These are phyloP conservation scores for Hirtodrosophila alboralis DNA, from an alignment of 2,888 invertebrate genomes.

Conservation along the genomic window DNA sequence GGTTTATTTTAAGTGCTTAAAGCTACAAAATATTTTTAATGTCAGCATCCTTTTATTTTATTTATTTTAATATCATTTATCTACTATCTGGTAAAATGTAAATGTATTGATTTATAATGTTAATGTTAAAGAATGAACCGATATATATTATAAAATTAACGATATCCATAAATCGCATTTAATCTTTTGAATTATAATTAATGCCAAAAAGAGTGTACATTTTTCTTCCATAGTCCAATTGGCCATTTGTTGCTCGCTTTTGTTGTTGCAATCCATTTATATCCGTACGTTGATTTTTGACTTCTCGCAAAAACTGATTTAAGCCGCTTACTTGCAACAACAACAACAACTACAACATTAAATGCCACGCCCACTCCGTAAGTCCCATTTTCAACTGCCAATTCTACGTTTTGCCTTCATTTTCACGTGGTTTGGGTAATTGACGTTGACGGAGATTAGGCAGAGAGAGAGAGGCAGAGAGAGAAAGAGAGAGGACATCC, in stretches of 20 bases:
- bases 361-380: constrained; percentile 15
- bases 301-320: constrained; percentile 67
- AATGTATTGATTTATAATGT: too few relatives aligned
- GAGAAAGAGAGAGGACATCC: not conserved
- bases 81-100: too few relatives aligned
- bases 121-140: too few relatives aligned
- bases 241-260: constrained; percentile 24
- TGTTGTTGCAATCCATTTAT: constrained; percentile 28
- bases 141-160: too few relatives aligned
- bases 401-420: constrained; percentile 40
- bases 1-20: too few relatives aligned
- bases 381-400: constrained; percentile 44
- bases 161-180: too few relatives aligned
- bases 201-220: too few relatives aligned
- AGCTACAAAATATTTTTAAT: too few relatives aligned
- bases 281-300: constrained; percentile 43
- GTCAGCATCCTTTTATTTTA: too few relatives aligned
- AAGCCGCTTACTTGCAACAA: constrained; percentile 69
- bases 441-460: constrained; percentile 74
- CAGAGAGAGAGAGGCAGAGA: constrained; percentile 11
- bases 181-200: too few relatives aligned
- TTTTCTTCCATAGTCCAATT: constrained; percentile 2
- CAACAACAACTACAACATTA: constrained; percentile 4
- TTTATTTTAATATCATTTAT: too few relatives aligned
- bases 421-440: constrained; percentile 69